Evolutionary conservation across 2,888 invertebrate genomes (phyloP).

Genomic region (Metallyticus violacea): DNA sequence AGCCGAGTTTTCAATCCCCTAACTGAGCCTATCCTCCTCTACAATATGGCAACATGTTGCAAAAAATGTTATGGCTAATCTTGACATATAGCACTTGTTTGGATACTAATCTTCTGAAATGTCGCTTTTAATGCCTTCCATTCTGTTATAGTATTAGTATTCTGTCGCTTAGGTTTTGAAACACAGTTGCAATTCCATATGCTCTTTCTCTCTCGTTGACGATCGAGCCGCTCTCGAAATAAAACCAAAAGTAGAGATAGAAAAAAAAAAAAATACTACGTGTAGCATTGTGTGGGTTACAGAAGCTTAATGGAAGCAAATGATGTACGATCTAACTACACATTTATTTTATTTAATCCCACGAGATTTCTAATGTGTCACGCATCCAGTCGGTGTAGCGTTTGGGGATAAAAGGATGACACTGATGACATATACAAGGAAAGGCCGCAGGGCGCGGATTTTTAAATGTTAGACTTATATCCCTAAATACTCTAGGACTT

Average conservation of each 20-base stretch:
- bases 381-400: not conserved
- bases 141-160: not conserved
- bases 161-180: not conserved
- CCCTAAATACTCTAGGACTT: not conserved
- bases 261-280: no score
- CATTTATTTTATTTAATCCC: constrained; percentile 21
- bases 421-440: not conserved
- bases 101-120: not conserved
- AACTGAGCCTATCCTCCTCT: not conserved
- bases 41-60: not conserved
- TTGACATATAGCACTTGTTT: not conserved
- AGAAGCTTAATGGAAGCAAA: not conserved
- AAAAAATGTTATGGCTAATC: not conserved
- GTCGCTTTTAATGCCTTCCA: not conserved
- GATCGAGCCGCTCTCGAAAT: not conserved
- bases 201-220: no score
- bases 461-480: not conserved
- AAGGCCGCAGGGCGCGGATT: not conserved
- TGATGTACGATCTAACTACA: not conserved
- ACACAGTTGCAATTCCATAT: no score
- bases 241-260: not conserved
- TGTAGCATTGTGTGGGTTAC: no score
- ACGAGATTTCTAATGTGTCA: constrained; percentile 14
- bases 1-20: no score
- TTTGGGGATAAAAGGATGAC: not conserved